Percentiles rank a stretch among this genome's conserved stretches.
Conservation (phyloP, 2,113 vertebrate species). For the Sarotherodon lohbergeri region DNA sequence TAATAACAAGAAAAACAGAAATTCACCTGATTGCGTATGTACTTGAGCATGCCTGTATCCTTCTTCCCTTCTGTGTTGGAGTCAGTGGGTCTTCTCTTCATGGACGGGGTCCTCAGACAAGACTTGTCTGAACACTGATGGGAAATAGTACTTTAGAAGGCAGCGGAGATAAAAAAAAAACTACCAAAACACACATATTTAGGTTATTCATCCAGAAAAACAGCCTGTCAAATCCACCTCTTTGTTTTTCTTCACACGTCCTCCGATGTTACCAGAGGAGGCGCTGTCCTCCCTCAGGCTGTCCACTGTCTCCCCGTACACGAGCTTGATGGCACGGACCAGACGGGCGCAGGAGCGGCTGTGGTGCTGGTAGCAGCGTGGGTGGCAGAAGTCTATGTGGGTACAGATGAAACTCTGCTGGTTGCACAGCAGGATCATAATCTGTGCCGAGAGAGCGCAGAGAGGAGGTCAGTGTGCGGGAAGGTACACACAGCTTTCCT, state of each 20-base stretch:
- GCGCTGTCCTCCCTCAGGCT: conserved; percentile 80
- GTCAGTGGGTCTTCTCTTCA: conserved; percentile 89
- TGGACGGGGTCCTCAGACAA: conserved; percentile 90
- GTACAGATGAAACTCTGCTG: conserved; percentile 99
- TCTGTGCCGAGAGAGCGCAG: conserved; percentile 68
- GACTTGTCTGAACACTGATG: conserved; percentile 94
- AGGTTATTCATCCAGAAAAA: neutral
- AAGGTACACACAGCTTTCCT: neutral
- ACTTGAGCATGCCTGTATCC: conserved; percentile 96
- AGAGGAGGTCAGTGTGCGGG: neutral
- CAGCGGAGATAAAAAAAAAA: neutral
- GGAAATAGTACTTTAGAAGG: neutral
- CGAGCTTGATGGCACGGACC: conserved; percentile 92
- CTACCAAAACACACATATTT: neutral
- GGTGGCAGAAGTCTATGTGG: conserved; percentile 95
- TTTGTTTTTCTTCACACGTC: conserved; percentile 88
- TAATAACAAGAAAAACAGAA: neutral
- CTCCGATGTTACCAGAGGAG: conserved; percentile 52
- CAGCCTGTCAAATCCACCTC: conserved; percentile 74
- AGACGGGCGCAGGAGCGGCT: conserved; percentile 94
- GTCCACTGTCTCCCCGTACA: conserved; percentile 93
- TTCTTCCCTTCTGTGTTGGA: conserved; percentile 91
- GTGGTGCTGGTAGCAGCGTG: conserved; percentile 96
- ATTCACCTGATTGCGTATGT: conserved; percentile 92
- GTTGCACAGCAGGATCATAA: conserved; percentile 97